phyloP scores from a whole-genome alignment of 2,113 vertebrate genomes.

The Athene noctua region DNA sequence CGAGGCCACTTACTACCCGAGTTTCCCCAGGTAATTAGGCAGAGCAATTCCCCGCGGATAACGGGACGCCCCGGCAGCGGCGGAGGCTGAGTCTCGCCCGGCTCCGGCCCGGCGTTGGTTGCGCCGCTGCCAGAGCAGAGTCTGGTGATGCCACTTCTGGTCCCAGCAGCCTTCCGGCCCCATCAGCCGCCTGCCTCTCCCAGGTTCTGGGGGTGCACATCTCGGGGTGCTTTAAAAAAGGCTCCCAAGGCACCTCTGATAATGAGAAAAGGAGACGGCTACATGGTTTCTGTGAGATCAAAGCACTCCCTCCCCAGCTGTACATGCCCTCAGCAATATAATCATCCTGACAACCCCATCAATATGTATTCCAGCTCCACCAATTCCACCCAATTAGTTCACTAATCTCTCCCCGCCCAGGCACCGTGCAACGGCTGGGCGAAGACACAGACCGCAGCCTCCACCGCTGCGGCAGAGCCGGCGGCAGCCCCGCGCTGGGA shows the following conservation, averaged over 20 bases:
- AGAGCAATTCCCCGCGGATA: background rate
- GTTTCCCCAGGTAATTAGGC: background rate
- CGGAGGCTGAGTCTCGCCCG: background rate
- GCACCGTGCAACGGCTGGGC: background rate
- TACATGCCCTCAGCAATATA: background rate
- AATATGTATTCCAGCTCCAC: background rate
- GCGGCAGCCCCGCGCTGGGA: background rate
- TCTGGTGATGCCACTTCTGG: background rate
- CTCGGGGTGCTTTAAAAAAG: background rate
- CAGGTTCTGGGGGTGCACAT: rapidly evolving
- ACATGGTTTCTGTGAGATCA: background rate
- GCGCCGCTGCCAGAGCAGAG: background rate
- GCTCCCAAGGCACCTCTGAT: background rate
- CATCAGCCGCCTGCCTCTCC: background rate
- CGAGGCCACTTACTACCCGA: rapidly evolving
- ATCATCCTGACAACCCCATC: background rate
- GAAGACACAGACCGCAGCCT: rapidly evolving
- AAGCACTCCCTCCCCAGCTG: background rate
- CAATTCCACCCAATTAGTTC: constrained; percentile 3
- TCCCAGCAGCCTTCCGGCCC: background rate
- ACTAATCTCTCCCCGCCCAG: background rate
- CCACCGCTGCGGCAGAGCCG: background rate
- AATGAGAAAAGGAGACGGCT: background rate
- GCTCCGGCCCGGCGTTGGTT: background rate
- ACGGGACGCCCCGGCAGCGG: background rate